Conservation (phyloP, 92 coral and sea anemone species). For the Umimayanthus kanabou region DNA sequence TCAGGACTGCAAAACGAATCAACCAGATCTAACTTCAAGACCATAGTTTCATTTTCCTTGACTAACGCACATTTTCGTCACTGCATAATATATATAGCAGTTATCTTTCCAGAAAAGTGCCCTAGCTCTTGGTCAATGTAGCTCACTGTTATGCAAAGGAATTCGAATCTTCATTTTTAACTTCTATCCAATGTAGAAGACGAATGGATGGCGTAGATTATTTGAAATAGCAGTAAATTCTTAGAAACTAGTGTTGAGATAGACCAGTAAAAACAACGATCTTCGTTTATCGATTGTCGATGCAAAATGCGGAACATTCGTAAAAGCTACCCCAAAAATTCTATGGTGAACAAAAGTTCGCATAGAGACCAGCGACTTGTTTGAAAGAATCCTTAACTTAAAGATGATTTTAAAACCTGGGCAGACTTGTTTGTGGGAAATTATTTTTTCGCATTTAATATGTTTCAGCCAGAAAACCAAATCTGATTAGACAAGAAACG, state of each 20-base stretch:
- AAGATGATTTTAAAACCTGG: not conserved
- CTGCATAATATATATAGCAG: not conserved
- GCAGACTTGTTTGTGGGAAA: conserved; percentile 12
- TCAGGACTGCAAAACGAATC: not conserved
- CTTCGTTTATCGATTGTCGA: conserved; percentile 34
- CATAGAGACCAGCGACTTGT: conserved; percentile 42
- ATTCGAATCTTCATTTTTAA: conserved; percentile 10
- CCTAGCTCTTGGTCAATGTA: not conserved
- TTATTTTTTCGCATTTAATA: not conserved
- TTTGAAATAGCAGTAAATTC: not conserved
- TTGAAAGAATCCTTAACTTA: conserved; percentile 40
- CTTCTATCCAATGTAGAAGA: not conserved
- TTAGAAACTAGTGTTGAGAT: not conserved
- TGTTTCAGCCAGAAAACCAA: not conserved
- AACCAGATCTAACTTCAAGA: not conserved
- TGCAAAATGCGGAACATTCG: conserved; percentile 43
- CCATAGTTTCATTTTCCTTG: not conserved
- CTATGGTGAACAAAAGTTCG: conserved; percentile 47
- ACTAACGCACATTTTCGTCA: no score
- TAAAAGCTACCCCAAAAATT: conserved; percentile 34
- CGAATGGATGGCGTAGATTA: not conserved
- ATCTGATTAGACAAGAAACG: not conserved
- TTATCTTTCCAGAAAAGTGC: not conserved
- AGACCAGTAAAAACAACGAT: not conserved
- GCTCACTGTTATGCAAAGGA: conserved; percentile 30